Evolutionary conservation across 2,888 invertebrate genomes (phyloP).

Genomic region (Cantharis rufa): DNA sequence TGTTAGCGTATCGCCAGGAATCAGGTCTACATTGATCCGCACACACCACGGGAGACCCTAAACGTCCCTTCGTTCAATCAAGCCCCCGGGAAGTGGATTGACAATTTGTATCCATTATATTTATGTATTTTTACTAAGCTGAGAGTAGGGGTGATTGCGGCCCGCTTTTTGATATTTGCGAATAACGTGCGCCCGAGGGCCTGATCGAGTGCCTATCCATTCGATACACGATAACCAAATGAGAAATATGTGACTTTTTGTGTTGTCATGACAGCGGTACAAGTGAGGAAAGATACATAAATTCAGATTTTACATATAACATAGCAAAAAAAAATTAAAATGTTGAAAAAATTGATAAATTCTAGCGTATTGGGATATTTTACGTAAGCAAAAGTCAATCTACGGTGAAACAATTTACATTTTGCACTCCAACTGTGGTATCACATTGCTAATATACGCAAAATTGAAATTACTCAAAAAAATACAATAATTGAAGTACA

Average conservation of each 20-base stretch:
- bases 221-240: conserved; percentile 50
- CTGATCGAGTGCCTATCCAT: conserved; percentile 47
- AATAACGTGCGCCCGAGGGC: conserved; percentile 48
- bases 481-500: neutral
- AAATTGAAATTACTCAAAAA: conserved; percentile 17
- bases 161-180: conserved; percentile 47
- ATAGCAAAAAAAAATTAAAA: conserved; percentile 23
- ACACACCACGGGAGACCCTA: conserved; percentile 32
- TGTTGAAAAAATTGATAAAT: conserved; percentile 30
- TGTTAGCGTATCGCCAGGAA: conserved; percentile 41
- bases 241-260: conserved; percentile 50
- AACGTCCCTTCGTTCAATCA: conserved; percentile 46
- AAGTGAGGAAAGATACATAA: conserved; percentile 32
- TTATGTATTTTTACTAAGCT: conserved; percentile 54
- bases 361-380: conserved; percentile 11
- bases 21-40: conserved; percentile 40
- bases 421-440: conserved; percentile 6
- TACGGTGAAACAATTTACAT: conserved; percentile 3
- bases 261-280: conserved; percentile 41
- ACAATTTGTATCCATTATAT: conserved; percentile 55
- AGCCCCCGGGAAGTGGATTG: conserved; percentile 52
- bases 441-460: conserved; percentile 10
- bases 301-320: conserved; percentile 24
- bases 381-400: conserved; percentile 25
- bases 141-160: conserved; percentile 43